These are phyloP conservation scores for Phalacrocorax aristotelis DNA, from an alignment of 2,113 vertebrate genomes.

Conservation along the genomic window DNA sequence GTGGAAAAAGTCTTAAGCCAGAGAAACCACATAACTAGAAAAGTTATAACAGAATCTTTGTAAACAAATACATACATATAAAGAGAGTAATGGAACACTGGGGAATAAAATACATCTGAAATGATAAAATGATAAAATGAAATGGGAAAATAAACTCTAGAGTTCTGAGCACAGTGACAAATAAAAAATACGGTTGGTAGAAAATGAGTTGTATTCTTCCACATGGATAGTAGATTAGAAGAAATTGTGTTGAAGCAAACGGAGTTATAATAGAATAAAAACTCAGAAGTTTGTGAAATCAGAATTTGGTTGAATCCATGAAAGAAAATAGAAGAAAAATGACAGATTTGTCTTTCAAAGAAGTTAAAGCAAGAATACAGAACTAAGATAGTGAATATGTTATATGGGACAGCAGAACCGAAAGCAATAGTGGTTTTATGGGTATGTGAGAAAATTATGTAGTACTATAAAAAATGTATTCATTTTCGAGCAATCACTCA, in stretches of 20 bases:
- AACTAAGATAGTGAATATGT: not conserved
- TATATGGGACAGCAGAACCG: not conserved
- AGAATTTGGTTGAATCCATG: not conserved
- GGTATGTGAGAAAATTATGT: not conserved
- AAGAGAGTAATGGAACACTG: not conserved
- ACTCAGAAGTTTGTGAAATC: not conserved
- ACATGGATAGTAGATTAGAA: not conserved
- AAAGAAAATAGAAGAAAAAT: not conserved
- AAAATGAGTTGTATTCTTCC: not conserved
- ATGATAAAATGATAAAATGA: not conserved
- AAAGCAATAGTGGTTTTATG: not conserved
- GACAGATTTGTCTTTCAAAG: not conserved
- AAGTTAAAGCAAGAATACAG: not conserved
- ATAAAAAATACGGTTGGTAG: not conserved
- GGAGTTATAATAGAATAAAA: not conserved
- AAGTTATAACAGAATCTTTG: not conserved
- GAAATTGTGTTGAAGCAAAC: not conserved
- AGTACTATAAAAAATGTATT: not conserved
- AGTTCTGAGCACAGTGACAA: not conserved
- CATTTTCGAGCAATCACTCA: not conserved
- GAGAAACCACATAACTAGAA: not conserved
- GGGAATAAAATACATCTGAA: not conserved
- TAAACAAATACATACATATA: not conserved
- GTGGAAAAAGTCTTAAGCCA: not conserved
- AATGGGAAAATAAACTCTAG: not conserved